Evolutionary conservation across 1,140 invertebrate species (phyloP).

Genomic region (Pseudomyrmex concolor): DNA sequence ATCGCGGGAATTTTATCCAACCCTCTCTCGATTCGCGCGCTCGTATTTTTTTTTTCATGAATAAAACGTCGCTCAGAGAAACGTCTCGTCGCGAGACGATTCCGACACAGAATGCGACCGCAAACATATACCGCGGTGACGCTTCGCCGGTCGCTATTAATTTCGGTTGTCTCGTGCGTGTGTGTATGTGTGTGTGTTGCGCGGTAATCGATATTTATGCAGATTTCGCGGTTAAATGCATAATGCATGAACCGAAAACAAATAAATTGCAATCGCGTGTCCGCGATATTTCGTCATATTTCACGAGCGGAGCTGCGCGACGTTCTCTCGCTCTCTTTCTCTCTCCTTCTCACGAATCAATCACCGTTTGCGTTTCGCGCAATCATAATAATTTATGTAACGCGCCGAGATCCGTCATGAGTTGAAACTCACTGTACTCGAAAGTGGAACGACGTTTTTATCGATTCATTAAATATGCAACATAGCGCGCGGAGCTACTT

Average conservation of each 20-base stretch:
- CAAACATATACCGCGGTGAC: background rate
- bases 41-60: too few relatives aligned
- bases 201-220: constrained; percentile 20
- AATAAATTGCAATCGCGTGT: constrained; percentile 18
- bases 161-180: background rate
- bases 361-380: background rate
- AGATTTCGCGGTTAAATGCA: constrained; percentile 25
- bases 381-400: constrained; percentile 25
- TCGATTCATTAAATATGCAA: constrained; percentile 50
- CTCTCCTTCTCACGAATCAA: constrained; percentile 14
- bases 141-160: background rate
- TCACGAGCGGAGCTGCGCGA: background rate
- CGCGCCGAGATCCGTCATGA: constrained; percentile 2
- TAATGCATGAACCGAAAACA: constrained; percentile 7
- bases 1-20: constrained; percentile 12
- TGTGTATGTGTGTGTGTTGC: background rate
- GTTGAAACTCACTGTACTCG: constrained; percentile 8
- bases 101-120: background rate
- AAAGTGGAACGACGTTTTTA: constrained; percentile 44
- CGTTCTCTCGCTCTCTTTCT: too few relatives aligned
- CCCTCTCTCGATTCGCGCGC: too few relatives aligned
- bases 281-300: constrained; percentile 2
- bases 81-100: background rate
- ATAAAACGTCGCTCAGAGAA: too few relatives aligned
- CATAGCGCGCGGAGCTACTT: constrained; percentile 32